Evolutionary conservation across 2,797 vertebrate genomes (phyloP), one percentile per base, ranked within the genome.

Genomic region (Pangasius macronema): DNA sequence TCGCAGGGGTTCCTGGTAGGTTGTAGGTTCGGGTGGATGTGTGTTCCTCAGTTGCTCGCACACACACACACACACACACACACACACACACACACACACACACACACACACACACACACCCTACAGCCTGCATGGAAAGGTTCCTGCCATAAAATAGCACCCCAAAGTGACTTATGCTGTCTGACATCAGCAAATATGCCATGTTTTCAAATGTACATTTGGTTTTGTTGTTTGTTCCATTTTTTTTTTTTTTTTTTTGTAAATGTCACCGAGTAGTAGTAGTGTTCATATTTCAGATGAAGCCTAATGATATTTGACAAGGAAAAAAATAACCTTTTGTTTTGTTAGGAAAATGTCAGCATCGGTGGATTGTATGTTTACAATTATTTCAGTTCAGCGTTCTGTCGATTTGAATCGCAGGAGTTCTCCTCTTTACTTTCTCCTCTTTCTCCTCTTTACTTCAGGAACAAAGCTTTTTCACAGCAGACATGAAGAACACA

Each of bases 111-210:
- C 72, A 49, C 81, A 84, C 82, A 79, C 79, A 53, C 49, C 61
- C 33, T 42, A 82, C 88, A 67, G 93, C 93, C 92, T 73, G 27
- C 79, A 83, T 90, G 90, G 88, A 93, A 94, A 93, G 89, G 92
- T 94, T 93, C 87, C 92, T 89, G 88, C 61, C 80, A 65, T 83
- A 92, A 92, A 93, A 93, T 90, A 90, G 81, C 91, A 89, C 91
- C 92, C 94, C 93, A 96, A 94, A 95, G 93, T 95, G 92, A 95
- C 94, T 94, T 95, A 95, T 57, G 94, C 91, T 89, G 42, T 93
- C 92, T 91, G 92, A 94, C 94, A 93, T 94, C 94, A 93, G 93
- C 93, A 94, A 93, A 94, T 90, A 70, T 90, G 91, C 85, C 73
- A 72, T 84, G 87, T 90, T 90, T 92, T 89, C 84, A 88, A 89